Base-by-base conservation (phyloP, 2,888 invertebrate species). In the Cepaea hortensis region DNA sequence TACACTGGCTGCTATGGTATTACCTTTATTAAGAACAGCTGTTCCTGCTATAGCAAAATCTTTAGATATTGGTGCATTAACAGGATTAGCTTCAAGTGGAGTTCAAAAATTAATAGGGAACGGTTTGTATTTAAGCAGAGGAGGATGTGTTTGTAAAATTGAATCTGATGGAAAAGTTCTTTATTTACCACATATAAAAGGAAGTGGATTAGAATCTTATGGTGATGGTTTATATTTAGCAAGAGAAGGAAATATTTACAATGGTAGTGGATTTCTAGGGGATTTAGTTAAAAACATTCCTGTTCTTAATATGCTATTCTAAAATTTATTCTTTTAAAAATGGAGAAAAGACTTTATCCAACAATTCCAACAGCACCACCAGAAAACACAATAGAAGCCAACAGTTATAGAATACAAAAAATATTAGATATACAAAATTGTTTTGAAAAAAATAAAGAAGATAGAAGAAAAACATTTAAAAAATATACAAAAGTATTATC, bases 101-200 rank as follows among this genome's bases (percentile, higher is more conserved):
- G 85, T 88, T 68, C 81, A 87, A 86, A 85, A 81, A 76, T n/a
- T 68, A 7, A 65, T 81, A 23, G 87, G 85, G 0, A 50, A 48
- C 13, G 87, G 87, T 9, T 77, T 88, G 15, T 88, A 86, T 55
- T 77, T 88, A 35, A 86, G 86, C 62, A 88, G 83, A 88, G 86
- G 87, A 50, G 87, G 89, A 55, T 83, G 83, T 83, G 84, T 81
- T 62, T 88, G 89, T 81, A 83, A 88, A 81, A 35, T 88, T 82
- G 87, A 88, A 88, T 82, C 88, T 68, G 89, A 88, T 77, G 86
- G 89, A 35, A 89, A 89, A 88, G 85, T 85, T 77, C 86, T 87
- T 81, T 88, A 87, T 87, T 72, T 88, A 62, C 68, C 61, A 2
- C 84, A 75, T 0, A 65, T 82, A 65, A 70, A 82, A 55, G 86